These are phyloP conservation scores for Epinephelus lanceolatus DNA, from an alignment of 2,113 vertebrate genomes.

Conservation along the genomic window DNA sequence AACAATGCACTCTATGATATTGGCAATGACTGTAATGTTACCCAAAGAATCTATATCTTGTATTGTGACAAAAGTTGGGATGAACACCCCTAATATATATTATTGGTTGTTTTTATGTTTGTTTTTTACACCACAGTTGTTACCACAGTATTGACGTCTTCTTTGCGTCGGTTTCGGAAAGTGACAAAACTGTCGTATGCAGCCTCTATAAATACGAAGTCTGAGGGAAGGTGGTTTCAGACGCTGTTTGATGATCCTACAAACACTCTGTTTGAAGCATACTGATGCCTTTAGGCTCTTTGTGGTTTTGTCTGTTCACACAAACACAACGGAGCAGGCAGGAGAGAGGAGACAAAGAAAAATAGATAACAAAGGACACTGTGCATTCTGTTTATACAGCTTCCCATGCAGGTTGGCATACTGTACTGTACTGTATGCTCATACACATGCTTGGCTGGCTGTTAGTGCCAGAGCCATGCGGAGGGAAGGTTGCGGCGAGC, in stretches of 20 bases:
- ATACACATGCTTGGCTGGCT: slow-evolving; percentile 77
- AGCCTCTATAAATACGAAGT: not conserved
- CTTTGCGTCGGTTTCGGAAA: not conserved
- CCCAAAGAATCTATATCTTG: too few species aligned
- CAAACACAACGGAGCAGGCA: slow-evolving; percentile 63
- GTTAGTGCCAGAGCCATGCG: slow-evolving; percentile 70
- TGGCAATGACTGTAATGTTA: too few species aligned
- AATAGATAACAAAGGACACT: slow-evolving; percentile 39
- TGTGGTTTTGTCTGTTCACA: slow-evolving; percentile 38
- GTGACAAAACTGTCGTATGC: not conserved
- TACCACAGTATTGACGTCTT: not conserved
- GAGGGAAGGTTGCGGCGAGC: slow-evolving; percentile 59
- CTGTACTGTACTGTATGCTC: slow-evolving; percentile 35
- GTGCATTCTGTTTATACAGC: slow-evolving; percentile 60
- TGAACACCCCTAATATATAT: too few species aligned
- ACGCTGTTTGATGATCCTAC: not conserved
- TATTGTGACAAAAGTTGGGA: too few species aligned
- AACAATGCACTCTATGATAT: too few species aligned
- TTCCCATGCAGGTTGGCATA: slow-evolving; percentile 74
- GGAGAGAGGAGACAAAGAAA: slow-evolving; percentile 48
- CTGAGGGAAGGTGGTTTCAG: not conserved
- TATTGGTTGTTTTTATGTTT: too few species aligned
- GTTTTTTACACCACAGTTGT: not conserved
- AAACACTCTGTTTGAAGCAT: slow-evolving; percentile 48
- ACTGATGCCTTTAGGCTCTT: slow-evolving; percentile 3